Base-by-base conservation (phyloP, 2,797 vertebrate species). In the Rhincodon typus region DNA sequence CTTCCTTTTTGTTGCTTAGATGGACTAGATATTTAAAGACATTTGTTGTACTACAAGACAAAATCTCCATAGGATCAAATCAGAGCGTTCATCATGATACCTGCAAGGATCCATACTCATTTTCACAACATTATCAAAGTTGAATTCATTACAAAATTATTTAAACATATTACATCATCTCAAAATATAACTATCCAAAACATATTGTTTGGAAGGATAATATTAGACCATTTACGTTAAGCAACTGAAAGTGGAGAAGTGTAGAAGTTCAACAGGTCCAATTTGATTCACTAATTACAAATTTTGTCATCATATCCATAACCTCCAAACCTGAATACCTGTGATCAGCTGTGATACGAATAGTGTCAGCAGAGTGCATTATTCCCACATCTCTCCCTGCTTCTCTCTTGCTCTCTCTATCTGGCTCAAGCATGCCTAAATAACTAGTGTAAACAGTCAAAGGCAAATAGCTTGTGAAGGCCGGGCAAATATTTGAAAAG, bases 401-500 rank as follows among this genome's bases (percentile, higher is more conserved):
- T 97, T 97, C 97, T 96, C 97, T 97, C 97, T 97, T 97, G 97
- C 97, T 97, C 96, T 96, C 96, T 97, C 97, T 97, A 96, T 97
- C 96, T 96, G 96, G 96, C 96, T 97, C 96, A 97, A 97, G 97
- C 96, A 97, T 96, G 97, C 97, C 97, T 97, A 97, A 97, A 98
- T 97, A 98, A 98, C 97, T 97, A 97, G 96, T 97, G 97, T 97
- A 98, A 98, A 98, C 97, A 98, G 96, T 97, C 97, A 97, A 97
- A 98, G 96, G 97, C 98, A 98, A 98, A 98, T 97, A 98, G 95
- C 96, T 97, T 97, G 97, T 97, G 98, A 98, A 98, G 98, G 98
- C 98, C 98, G 98, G 96, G 98, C 98, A 98, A 98, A 99, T 98
- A 98, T 98, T 98, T 98, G 98, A 98, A 98, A 98, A 98, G 97